Evolutionary conservation across 1,140 invertebrate species (phyloP), one percentile per base, ranked within the genome.

Genomic region (Diorhabda elongata): DNA sequence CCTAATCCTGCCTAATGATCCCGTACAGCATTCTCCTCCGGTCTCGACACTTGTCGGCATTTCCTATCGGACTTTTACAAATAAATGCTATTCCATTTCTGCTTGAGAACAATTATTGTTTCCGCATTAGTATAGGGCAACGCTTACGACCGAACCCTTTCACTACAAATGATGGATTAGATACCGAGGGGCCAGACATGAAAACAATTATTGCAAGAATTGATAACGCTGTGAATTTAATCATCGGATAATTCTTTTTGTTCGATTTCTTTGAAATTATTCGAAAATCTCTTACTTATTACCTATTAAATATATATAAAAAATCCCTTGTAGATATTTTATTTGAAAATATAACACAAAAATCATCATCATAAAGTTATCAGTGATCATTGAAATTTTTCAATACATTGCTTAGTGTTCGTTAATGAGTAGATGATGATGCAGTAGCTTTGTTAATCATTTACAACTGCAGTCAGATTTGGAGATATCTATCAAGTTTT

Each of bases 1-100:
- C 72, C 70, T 77, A 77, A 78, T 77, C 75, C 76, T 45, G 68
- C 68, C 77, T 79, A 79, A 79, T 79, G 75, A 74, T 76, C 75
- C 73, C 69, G 58, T 65, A 66, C 61, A 58, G 56, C 70, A 66
- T 62, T 69, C 66, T 73, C 70, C 71, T 71, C 66, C 71, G 69
- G 71, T 70, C 70, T 65, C 64, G 70, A 77, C 74, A 76, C 74
- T 77, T 75, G 75, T 77, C 74, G 63, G 68, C 67, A 71, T 73
- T 73, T 73, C 72, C 72, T 69, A 71, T 70, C 71, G 64, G 59
- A 69, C 68, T 73, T 71, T 73, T 70, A 70, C 76, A 70, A 76
- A 76, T 75, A 76, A 77, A 75, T 70, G 71, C 69, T 76, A 74
- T 78, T 78, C 76, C 77, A 76, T 77, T 76, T 73, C 75, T 69